A percentile compares a stretch with the other conserved stretches of the same genome.
phyloP scores from a whole-genome alignment of 2,888 invertebrate species.

The Drosophila percnosoma region DNA sequence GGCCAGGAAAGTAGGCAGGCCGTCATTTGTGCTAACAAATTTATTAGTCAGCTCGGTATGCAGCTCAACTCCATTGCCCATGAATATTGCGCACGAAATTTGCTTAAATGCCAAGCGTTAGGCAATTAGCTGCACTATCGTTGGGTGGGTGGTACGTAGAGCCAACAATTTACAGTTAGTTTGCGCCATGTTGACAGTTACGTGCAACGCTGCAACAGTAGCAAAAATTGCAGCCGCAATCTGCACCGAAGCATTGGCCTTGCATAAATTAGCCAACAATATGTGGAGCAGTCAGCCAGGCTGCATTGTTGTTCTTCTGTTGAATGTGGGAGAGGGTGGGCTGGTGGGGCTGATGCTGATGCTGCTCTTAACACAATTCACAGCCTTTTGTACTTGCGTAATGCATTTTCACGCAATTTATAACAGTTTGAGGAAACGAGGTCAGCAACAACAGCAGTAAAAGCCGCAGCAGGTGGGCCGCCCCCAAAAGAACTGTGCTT shows the following conservation, averaged over 20 bases:
- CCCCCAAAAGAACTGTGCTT: slow-evolving; percentile 46
- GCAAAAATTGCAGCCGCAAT: slow-evolving; percentile 44
- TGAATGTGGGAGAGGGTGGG: not conserved
- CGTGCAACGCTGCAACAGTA: slow-evolving; percentile 55
- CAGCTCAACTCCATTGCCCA: slow-evolving; percentile 26
- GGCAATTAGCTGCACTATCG: slow-evolving; percentile 74
- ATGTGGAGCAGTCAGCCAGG: slow-evolving; percentile 62
- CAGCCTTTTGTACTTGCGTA: slow-evolving; percentile 78
- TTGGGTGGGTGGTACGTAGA: slow-evolving; percentile 56
- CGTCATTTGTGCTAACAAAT: slow-evolving; percentile 69
- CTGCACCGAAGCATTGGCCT: slow-evolving; percentile 41
- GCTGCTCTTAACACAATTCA: slow-evolving; percentile 69
- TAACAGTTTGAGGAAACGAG: slow-evolving; percentile 70
- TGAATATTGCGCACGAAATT: slow-evolving; percentile 68
- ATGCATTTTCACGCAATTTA: slow-evolving; percentile 79
- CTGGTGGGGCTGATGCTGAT: not conserved
- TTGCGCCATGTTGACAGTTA: slow-evolving; percentile 78
- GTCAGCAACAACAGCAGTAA: slow-evolving; percentile 53
- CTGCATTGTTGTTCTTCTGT: slow-evolving; percentile 46
- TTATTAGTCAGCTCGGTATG: slow-evolving; percentile 65
- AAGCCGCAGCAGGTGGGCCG: slow-evolving; percentile 62
- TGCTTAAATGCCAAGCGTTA: slow-evolving; percentile 73
- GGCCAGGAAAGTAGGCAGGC: slow-evolving; percentile 59
- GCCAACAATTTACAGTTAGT: slow-evolving; percentile 73
- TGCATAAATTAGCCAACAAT: slow-evolving; percentile 76